Conservation (phyloP, 2,797 vertebrate species). For the Coreius guichenoti region DNA sequence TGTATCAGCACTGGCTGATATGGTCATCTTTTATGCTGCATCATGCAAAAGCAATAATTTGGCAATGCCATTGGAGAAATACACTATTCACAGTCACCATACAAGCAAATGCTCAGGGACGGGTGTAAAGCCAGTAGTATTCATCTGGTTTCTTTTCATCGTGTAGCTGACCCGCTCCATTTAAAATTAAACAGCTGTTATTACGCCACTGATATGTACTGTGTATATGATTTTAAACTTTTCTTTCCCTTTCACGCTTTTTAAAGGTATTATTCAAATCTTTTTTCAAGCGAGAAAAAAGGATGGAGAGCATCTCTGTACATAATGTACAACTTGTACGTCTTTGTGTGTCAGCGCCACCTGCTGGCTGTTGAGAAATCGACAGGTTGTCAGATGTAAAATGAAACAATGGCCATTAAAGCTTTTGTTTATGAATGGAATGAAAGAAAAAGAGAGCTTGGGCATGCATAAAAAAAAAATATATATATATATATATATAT, state of each 20-base stretch:
- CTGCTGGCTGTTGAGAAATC: not conserved
- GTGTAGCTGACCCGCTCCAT: not conserved
- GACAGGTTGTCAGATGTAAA: not conserved
- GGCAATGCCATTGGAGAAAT: not conserved
- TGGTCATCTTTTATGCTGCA: not conserved
- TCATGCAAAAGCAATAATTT: not conserved
- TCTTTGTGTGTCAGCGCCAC: not conserved
- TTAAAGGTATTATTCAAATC: not conserved
- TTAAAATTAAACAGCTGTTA: not conserved
- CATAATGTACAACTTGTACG: not conserved
- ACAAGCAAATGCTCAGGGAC: not conserved
- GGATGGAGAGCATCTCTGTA: not conserved
- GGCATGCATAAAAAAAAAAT: too few species aligned
- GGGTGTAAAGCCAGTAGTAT: not conserved
- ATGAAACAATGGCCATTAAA: constrained; percentile 9
- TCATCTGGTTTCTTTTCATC: not conserved
- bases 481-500: too few species aligned
- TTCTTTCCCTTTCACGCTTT: not conserved
- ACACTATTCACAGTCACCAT: not conserved
- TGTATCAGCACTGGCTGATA: not conserved
- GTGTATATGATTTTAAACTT: not conserved
- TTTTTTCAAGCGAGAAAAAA: not conserved
- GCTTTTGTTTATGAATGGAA: not conserved
- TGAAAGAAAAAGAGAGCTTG: not conserved
- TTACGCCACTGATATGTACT: not conserved